Evolutionary conservation across 1,140 invertebrate genomes (phyloP).

Genomic region (Dinoponera quadriceps): DNA sequence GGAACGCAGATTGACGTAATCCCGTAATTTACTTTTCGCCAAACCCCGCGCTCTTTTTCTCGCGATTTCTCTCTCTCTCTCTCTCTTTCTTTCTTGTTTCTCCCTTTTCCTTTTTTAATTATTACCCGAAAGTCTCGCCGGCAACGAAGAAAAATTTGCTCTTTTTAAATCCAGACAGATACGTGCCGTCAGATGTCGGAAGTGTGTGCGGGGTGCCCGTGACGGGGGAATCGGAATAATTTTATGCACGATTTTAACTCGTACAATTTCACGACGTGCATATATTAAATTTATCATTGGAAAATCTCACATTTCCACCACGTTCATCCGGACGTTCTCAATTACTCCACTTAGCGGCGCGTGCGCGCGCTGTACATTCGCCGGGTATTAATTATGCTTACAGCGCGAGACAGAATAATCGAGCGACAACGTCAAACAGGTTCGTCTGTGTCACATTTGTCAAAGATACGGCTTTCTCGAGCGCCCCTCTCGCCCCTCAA

Average conservation of each 20-base stretch:
- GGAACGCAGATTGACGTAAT: background rate
- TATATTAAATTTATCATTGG: background rate
- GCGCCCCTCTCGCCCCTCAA: background rate
- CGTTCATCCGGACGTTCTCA: background rate
- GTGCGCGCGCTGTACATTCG: background rate
- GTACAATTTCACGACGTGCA: background rate
- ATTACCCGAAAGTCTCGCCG: no score
- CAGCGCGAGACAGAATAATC: conserved; percentile 27
- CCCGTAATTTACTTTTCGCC: no score
- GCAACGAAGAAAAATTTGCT: no score
- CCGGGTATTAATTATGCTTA: conserved; percentile 16
- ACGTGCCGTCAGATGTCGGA: no score
- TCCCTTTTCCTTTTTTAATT: no score
- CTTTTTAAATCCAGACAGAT: no score
- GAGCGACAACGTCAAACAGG: background rate
- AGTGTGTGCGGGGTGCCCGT: no score
- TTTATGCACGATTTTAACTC: no score
- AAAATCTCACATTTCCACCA: background rate
- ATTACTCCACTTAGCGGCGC: conserved; percentile 3
- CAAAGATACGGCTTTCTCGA: conserved; percentile 30
- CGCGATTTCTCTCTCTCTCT: no score
- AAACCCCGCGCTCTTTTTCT: no score
- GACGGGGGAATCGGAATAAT: no score
- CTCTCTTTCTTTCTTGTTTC: no score
- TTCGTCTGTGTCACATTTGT: conserved; percentile 1